Conservation (phyloP, 2,113 vertebrate species). For the Albula goreensis region DNA sequence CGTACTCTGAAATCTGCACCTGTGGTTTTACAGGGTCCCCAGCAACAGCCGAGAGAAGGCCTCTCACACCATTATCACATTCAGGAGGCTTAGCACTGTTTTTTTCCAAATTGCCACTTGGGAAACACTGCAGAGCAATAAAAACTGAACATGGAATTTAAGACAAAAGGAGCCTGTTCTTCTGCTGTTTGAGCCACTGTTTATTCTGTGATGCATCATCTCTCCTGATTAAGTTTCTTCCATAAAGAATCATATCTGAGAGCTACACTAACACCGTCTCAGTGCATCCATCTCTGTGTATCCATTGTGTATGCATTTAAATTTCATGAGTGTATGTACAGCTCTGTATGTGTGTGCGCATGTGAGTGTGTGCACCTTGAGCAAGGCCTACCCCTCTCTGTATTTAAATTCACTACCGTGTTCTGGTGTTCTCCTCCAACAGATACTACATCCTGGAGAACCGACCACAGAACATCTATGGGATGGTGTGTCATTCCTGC, state of each 20-base stretch:
- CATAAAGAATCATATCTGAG: background rate
- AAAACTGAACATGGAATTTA: background rate
- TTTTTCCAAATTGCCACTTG: background rate
- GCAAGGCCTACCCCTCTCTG: background rate
- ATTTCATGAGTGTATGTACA: background rate
- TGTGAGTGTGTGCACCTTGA: background rate
- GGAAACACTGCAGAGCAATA: background rate
- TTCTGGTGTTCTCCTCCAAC: constrained; percentile 48
- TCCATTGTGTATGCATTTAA: background rate
- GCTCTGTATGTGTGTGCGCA: background rate
- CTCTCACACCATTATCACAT: background rate
- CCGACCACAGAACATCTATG: constrained; percentile 88
- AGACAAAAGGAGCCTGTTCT: background rate
- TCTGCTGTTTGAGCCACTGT: background rate
- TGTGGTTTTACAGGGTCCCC: constrained; percentile 13
- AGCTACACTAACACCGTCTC: background rate
- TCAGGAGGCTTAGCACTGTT: background rate
- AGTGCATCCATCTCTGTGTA: background rate
- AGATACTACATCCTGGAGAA: constrained; percentile 96
- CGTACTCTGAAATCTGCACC: background rate
- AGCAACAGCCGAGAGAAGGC: background rate
- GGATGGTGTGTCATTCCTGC: constrained; percentile 95
- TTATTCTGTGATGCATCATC: constrained; percentile 24
- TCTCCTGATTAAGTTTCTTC: too few species aligned
- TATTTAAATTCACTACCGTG: constrained; percentile 21